Conservation (phyloP, 2,797 vertebrate genomes). For the Arctocebus calabarensis region DNA sequence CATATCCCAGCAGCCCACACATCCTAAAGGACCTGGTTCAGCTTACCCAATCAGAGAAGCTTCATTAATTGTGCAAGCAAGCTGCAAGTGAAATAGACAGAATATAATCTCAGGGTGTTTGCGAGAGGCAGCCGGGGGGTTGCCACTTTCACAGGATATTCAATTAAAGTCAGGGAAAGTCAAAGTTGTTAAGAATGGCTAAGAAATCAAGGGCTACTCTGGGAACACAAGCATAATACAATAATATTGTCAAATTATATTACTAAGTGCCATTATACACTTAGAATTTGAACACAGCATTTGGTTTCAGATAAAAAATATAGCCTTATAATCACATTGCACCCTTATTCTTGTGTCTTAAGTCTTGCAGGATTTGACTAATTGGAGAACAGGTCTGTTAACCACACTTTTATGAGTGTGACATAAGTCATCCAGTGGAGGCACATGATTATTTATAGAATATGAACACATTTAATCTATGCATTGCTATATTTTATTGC, state of each 20-base stretch:
- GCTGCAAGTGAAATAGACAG: not conserved
- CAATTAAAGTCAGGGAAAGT: not conserved
- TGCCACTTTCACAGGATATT: not conserved
- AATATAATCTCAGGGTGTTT: not conserved
- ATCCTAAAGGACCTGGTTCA: not conserved
- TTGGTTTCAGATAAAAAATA: not conserved
- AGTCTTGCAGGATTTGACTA: not conserved
- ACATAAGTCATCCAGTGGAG: not conserved
- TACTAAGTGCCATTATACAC: not conserved
- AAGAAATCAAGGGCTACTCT: not conserved
- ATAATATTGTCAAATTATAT: not conserved
- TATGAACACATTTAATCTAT: not conserved
- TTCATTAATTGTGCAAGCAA: not conserved
- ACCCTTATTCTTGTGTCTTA: not conserved
- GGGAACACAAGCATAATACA: not conserved
- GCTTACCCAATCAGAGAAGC: not conserved
- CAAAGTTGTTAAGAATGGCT: not conserved
- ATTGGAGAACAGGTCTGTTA: not conserved
- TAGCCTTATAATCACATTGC: not conserved
- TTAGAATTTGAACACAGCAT: not conserved
- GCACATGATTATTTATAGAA: not conserved
- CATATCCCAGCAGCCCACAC: not conserved
- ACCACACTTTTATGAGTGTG: not conserved
- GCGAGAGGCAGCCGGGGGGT: not conserved
- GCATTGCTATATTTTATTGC: not conserved